Evolutionary conservation across 2,797 vertebrate genomes (phyloP), one percentile per base, ranked within the genome.

Genomic region (Eulemur mongoz): DNA sequence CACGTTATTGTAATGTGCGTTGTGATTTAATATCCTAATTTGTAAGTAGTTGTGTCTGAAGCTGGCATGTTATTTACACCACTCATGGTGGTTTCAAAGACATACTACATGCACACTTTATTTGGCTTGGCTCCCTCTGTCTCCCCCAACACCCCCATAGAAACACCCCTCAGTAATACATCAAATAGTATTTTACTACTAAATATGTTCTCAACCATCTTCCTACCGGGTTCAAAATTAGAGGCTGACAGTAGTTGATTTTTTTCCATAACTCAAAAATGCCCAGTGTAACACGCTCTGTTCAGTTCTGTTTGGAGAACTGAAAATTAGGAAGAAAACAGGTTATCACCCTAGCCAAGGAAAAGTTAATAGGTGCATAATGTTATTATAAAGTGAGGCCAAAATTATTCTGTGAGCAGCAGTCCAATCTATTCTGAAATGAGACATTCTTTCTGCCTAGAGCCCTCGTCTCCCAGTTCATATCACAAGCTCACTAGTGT

Each of bases 21-120:
- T 69, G 12, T 25, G 96, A 50, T 93, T 98, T 96, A 75, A 93
- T 23, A 4, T 20, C 40, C 91, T 32, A 91, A 2, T 96, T 96
- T 91, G 79, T 95, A 67, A 95, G 40, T 69, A 3, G 11, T 83
- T 97, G 88, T 91, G 54, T 97, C 61, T n/a, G 94, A 80, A 35
- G 2, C 18, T 76, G 84, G 80, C 1, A 5, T 30, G 82, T 83
- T 25, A 85, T 83, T 97, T 95, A 40, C 73, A 13, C 9, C 23
- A 1, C 48, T 2, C 5, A 0, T 7, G 1, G 20, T 8, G 0
- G 61, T 96, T 96, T 81, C 43, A 14, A 80, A 61, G 48, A 40
- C 79, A 0, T 57, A 22, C 32, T 73, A 63, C 0, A 54, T 1
- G 45, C 32, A 73, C 0, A 0, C 7, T 11, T 48, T 54, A 83